These are phyloP conservation scores for Heterohyrax brucei DNA, from an alignment of 2,797 vertebrate species.

Conservation along the genomic window DNA sequence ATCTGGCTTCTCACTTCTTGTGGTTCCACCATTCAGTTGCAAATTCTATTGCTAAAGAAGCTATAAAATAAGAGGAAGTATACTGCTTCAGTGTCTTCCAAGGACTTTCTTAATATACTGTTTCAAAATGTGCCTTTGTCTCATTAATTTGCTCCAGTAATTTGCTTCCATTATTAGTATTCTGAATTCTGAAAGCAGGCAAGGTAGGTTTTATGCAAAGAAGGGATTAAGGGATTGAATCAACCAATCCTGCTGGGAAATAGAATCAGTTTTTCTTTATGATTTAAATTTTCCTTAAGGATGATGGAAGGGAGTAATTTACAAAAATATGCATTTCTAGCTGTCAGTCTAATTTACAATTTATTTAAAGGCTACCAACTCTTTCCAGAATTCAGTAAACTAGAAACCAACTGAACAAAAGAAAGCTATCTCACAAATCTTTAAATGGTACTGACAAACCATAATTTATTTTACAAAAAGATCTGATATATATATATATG, in stretches of 20 bases:
- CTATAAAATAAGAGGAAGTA: constrained; percentile 20
- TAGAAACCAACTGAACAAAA: constrained; percentile 6
- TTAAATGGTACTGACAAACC: not conserved
- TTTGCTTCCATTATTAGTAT: constrained; percentile 63
- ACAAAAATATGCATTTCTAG: constrained; percentile 19
- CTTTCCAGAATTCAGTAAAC: not conserved
- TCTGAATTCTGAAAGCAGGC: constrained; percentile 42
- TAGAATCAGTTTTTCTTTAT: constrained; percentile 66
- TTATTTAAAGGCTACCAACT: constrained; percentile 16
- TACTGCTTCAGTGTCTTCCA: constrained; percentile 64
- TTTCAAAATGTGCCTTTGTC: constrained; percentile 49
- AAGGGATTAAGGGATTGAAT: constrained; percentile 49
- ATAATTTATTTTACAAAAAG: constrained; percentile 5
- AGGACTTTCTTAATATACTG: constrained; percentile 52
- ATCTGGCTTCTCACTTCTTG: constrained; percentile 39
- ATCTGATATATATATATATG: not conserved
- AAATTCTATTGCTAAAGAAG: constrained; percentile 60
- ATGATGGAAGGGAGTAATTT: constrained; percentile 41
- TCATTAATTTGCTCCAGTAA: constrained; percentile 62
- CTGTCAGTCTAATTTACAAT: constrained; percentile 1
- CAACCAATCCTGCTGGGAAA: constrained; percentile 36
- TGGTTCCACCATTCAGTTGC: constrained; percentile 11
- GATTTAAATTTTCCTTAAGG: constrained; percentile 66
- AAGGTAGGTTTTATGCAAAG: constrained; percentile 8
- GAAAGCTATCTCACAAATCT: not conserved